A percentile compares a stretch with the other conserved stretches of the same genome.
Evolutionary conservation across 2,113 vertebrate genomes (phyloP).

Genomic region (Panthera leo): DNA sequence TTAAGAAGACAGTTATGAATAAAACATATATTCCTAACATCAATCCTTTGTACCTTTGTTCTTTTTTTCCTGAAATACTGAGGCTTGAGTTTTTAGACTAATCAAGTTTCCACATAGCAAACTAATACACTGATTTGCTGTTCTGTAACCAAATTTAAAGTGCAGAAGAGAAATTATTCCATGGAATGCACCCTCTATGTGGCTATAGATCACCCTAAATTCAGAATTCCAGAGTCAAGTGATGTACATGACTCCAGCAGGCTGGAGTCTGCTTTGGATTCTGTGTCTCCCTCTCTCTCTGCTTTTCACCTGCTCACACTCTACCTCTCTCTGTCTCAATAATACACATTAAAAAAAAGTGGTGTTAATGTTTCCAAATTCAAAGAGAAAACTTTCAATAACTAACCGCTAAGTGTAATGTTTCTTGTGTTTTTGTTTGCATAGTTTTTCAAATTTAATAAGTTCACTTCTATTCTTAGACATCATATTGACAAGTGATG

Average conservation of each 20-base stretch:
- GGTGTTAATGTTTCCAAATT: neutral
- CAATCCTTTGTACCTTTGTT: too few species aligned
- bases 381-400: neutral
- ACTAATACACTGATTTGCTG: conserved; percentile 80
- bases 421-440: neutral
- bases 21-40: too few species aligned
- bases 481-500: too few species aligned
- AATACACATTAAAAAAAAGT: neutral
- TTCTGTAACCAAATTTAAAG: conserved; percentile 80
- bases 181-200: conserved; percentile 86
- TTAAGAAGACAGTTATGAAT: too few species aligned
- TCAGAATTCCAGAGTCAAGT: conserved; percentile 84
- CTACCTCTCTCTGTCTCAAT: too few species aligned
- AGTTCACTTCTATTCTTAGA: neutral
- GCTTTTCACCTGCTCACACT: too few species aligned
- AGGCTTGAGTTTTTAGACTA: neutral
- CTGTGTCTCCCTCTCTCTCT: too few species aligned
- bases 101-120: conserved; percentile 88
- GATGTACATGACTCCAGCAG: conserved; percentile 87
- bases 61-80: too few species aligned
- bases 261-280: too few species aligned
- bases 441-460: neutral
- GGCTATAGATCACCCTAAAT: conserved; percentile 85
- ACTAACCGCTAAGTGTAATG: neutral
- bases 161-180: conserved; percentile 81